A percentile compares a stretch with the other conserved stretches of the same genome.
These are phyloP conservation scores for Plectropomus leopardus DNA, from an alignment of 2,113 vertebrate genomes.

Conservation along the genomic window DNA sequence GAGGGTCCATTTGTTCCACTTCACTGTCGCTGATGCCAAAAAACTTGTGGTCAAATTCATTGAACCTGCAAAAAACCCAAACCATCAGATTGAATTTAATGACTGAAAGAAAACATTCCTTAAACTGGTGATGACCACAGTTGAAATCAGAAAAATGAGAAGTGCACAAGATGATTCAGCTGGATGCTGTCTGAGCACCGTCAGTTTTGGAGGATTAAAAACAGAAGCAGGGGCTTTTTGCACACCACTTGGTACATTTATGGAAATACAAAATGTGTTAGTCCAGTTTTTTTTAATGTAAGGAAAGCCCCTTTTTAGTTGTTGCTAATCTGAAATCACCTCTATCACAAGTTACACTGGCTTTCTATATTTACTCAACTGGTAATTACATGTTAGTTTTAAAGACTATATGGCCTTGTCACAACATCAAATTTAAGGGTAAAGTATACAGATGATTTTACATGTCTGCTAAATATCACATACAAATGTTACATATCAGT, in stretches of 20 bases:
- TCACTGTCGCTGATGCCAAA: slow-evolving; percentile 87
- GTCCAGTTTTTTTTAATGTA: too few relatives aligned
- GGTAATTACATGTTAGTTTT: background rate
- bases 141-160: background rate
- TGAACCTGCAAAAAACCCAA: slow-evolving; percentile 78
- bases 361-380: background rate
- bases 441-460: too few relatives aligned
- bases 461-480: too few relatives aligned
- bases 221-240: background rate
- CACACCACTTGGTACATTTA: background rate
- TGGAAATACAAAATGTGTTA: background rate
- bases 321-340: background rate
- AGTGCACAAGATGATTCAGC: background rate
- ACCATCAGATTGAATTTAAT: background rate
- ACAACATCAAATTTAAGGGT: too few relatives aligned
- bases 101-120: too few relatives aligned
- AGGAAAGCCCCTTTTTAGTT: background rate
- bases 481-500: too few relatives aligned
- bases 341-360: background rate
- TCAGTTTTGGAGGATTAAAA: background rate
- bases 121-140: background rate
- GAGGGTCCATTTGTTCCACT: slow-evolving; percentile 87
- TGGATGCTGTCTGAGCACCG: background rate
- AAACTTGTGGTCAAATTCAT: slow-evolving; percentile 88
- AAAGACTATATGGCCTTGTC: background rate